Evolutionary conservation across 2,888 invertebrate genomes (phyloP).

Genomic region (Callyntrura sp.): DNA sequence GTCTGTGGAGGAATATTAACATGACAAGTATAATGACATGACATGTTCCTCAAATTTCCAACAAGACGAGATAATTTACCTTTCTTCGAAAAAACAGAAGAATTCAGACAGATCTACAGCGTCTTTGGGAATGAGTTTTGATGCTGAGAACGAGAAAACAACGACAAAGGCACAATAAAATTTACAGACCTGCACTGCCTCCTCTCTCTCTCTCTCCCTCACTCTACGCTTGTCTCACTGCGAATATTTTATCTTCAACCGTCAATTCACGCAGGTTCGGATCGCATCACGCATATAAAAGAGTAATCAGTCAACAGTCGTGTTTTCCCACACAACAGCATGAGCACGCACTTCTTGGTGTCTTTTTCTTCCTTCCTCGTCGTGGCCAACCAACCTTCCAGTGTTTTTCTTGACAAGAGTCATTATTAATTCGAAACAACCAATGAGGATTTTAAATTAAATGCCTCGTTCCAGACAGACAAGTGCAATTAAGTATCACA

Average conservation of each 20-base stretch:
- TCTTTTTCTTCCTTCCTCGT: neutral
- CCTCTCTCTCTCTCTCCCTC: neutral
- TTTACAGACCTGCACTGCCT: slow-evolving; percentile 19
- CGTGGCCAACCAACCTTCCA: slow-evolving; percentile 11
- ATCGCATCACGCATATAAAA: slow-evolving; percentile 38
- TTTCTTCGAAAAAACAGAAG: neutral
- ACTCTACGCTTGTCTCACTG: no score
- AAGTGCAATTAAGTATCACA: slow-evolving; percentile 30
- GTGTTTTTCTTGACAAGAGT: slow-evolving; percentile 39
- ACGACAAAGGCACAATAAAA: slow-evolving; percentile 23
- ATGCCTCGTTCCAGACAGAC: slow-evolving; percentile 29
- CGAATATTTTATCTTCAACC: slow-evolving; percentile 41
- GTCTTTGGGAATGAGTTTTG: neutral
- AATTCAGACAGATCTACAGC: slow-evolving; percentile 34
- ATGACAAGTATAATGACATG: slow-evolving; percentile 57
- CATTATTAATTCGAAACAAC: slow-evolving; percentile 34
- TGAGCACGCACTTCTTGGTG: slow-evolving; percentile 34
- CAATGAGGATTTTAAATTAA: slow-evolving; percentile 21
- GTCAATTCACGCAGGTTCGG: slow-evolving; percentile 54
- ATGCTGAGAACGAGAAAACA: neutral
- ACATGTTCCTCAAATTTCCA: slow-evolving; percentile 45
- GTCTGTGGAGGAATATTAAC: slow-evolving; percentile 18
- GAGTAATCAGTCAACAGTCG: neutral
- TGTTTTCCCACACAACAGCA: slow-evolving; percentile 53
- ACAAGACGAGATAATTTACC: slow-evolving; percentile 43